phyloP scores from a whole-genome alignment of 2,888 invertebrate species.

The Cosmopolites sordidus region DNA sequence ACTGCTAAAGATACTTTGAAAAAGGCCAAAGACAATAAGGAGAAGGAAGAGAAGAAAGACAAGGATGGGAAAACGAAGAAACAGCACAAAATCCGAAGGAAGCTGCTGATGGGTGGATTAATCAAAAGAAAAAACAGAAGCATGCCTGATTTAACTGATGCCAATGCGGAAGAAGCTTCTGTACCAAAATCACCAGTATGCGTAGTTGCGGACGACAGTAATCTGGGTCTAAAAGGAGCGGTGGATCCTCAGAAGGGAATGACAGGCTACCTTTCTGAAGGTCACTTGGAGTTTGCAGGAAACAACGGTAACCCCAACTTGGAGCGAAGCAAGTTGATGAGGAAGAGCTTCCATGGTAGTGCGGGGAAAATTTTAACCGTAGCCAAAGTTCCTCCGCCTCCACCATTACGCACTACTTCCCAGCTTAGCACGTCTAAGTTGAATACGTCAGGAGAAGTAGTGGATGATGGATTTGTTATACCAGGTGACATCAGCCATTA shows the following conservation, averaged over 20 bases:
- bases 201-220: conserved; percentile 70
- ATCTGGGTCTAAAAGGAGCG: conserved; percentile 61
- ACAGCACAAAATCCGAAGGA: conserved; percentile 84
- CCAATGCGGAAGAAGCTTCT: conserved; percentile 40
- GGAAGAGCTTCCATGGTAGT: conserved; percentile 84
- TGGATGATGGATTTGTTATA: conserved; percentile 44
- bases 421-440: conserved; percentile 71
- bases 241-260: conserved; percentile 47
- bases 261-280: conserved; percentile 83
- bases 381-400: conserved; percentile 81
- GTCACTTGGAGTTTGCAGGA: conserved; percentile 73
- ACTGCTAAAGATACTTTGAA: conserved; percentile 40
- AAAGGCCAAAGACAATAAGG: conserved; percentile 54
- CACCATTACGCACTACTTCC: conserved; percentile 81
- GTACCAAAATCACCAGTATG: conserved; percentile 38
- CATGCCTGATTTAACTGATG: conserved; percentile 87
- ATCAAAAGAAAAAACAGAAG: conserved; percentile 85
- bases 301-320: conserved; percentile 72
- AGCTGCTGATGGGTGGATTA: conserved; percentile 83
- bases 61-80: conserved; percentile 79
- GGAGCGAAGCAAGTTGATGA: conserved; percentile 81
- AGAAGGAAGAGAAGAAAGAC: conserved; percentile 57
- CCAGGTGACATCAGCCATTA: conserved; percentile 38
- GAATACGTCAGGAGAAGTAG: conserved; percentile 50
- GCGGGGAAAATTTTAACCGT: conserved; percentile 75